Evolutionary conservation across 2,888 invertebrate genomes (phyloP), one percentile per base, ranked within the genome.

Genomic region (Zygothrica quintamaculata): DNA sequence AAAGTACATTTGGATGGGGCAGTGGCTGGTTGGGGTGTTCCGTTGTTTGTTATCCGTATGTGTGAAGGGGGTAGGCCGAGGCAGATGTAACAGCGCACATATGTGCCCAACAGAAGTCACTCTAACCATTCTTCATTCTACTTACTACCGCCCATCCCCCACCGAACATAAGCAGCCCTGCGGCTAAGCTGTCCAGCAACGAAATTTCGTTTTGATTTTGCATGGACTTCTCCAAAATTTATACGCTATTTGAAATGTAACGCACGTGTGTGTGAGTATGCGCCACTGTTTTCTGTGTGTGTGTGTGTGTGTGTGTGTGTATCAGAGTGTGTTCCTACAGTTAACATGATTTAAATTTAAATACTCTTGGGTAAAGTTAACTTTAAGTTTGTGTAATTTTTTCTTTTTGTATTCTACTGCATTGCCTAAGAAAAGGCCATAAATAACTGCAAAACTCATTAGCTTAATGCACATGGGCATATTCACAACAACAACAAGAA

Each of bases 131-230:
- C 2, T 5, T 2, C 11, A 3, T 15, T 6, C 11, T 6, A 8
- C 4, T n/a, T 7, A 7, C 8, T 29, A 8, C 43, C 12, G 11
- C 53, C 36, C 4, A 7, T 2, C 9, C 44, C n/a, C n/a, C n/a
- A n/a, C n/a, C n/a, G n/a, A n/a, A n/a, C 8, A 15, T 26, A 34
- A 46, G 47, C 26, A 26, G 33, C 25, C 8, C 61, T 61, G 59
- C 39, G 59, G 65, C 65, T 71, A 61, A 67, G 71, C 77, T 81
- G 86, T 81, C 86, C 86, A 64, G 77, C 77, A 56, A 62, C 42
- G 50, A 67, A 79, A 71, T 46, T 78, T 74, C 74, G 68, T 69
- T 81, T 87, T 78, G 87, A 87, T 78, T 84, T 84, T 81, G 78
- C 84, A 86, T 84, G 67, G 74, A 71, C 77, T 84, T 73, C 68